Evolutionary conservation across 2,888 invertebrate genomes (phyloP), one percentile per base, ranked within the genome.

Genomic region (Apamea monoglypha): DNA sequence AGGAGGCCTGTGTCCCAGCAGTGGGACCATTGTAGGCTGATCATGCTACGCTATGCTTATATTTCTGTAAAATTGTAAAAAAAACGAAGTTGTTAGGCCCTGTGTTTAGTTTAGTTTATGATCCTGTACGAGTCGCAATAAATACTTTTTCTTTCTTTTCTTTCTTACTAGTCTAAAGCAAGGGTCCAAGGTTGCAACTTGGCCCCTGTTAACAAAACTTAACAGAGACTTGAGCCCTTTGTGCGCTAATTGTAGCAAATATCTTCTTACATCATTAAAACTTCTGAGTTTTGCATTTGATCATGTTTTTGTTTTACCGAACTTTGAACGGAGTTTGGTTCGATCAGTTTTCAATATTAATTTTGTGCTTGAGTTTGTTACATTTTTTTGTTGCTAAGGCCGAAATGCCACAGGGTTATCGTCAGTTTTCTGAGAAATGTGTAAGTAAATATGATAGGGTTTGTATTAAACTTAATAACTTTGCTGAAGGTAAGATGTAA

Each of bases 261-360:
- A 88, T 90, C 50, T 67, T 72, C 80, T 88, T 83, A 71, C 90
- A 82, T 90, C 80, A 81, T 88, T 90, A 88, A 80, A 88, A 88
- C 88, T 88, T 84, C 4, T 6, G 61, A 72, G 75, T 82, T 86
- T 88, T 85, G 78, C 78, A 85, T 81, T 68, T 50, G 72, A 63
- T 59, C 77, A 85, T 69, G 74, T 79, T 86, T 79, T 88, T 76
- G 77, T 82, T 77, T 73, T 16, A 64, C 0, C 21, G 40, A 88
- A 88, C 44, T 86, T 83, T 70, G 14, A 18, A 29, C 36, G 50
- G 66, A 61, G 74, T 78, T 84, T 56, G 16, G 63, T 69, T 80
- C 29, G 47, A 74, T 80, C 85, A 29, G 59, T 66, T 76, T 80
- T 72, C 64, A 72, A 74, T 69, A 76, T 85, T 76, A 87, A 85